A percentile compares a stretch with the other conserved stretches of the same genome.
Evolutionary conservation across 1,140 invertebrate genomes (phyloP).

Genomic region (Apis florea): DNA sequence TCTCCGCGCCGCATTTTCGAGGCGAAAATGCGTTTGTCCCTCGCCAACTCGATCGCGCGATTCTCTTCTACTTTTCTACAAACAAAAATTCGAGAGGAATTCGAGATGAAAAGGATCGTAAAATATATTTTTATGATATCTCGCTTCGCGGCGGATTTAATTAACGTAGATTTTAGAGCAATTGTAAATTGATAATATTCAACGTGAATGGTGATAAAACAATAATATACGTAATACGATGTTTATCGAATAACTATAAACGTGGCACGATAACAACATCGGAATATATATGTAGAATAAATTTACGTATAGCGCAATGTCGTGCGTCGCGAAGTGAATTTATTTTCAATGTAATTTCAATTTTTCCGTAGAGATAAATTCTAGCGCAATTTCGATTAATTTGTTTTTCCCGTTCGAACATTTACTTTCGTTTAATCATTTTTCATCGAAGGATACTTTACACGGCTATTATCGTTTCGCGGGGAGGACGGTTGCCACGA

Average conservation of each 20-base stretch:
- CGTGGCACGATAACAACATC: neutral
- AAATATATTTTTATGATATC: too few species aligned
- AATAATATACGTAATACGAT: neutral
- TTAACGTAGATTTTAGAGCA: too few species aligned
- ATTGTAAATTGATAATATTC: too few species aligned
- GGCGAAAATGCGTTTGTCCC: slow-evolving; percentile 25
- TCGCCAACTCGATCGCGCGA: slow-evolving; percentile 14
- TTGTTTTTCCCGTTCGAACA: neutral
- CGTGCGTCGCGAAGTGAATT: neutral
- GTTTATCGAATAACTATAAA: neutral
- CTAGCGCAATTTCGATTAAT: neutral
- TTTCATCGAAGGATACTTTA: neutral
- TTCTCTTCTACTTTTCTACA: too few species aligned
- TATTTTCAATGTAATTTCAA: neutral
- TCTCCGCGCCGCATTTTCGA: neutral
- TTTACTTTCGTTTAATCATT: neutral
- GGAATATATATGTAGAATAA: neutral
- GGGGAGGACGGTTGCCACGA: too few species aligned
- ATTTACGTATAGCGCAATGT: neutral
- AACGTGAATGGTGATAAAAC: neutral
- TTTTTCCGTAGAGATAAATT: neutral
- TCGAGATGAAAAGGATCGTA: too few species aligned
- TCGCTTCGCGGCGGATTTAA: too few species aligned
- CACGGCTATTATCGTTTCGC: neutral
- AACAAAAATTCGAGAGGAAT: too few species aligned